Percentiles rank a stretch among this genome's conserved stretches.
phyloP scores from a whole-genome alignment of 2,113 vertebrate genomes.

The Mixornis gularis region DNA sequence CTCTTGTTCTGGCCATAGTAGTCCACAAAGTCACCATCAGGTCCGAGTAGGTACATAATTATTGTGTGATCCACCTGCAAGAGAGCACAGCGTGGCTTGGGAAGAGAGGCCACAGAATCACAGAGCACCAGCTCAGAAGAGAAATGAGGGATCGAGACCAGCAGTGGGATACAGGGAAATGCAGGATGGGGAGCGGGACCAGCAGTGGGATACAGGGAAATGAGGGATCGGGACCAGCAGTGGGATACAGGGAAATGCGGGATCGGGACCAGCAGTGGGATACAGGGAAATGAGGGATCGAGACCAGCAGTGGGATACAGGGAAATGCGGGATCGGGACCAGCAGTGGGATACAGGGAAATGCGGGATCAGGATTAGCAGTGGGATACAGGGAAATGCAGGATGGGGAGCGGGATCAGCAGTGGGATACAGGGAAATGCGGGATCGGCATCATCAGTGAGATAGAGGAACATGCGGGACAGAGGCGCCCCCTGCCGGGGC shows the following conservation, averaged over 20 bases:
- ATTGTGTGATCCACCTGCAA: conserved; percentile 95
- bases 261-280: rapidly evolving
- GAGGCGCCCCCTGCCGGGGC: not conserved
- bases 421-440: not conserved
- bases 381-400: not conserved
- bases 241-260: not conserved
- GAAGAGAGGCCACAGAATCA: not conserved
- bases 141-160: rapidly evolving
- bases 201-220: not conserved
- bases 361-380: not conserved
- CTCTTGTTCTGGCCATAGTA: conserved; percentile 95
- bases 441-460: not conserved
- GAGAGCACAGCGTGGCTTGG: not conserved
- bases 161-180: not conserved
- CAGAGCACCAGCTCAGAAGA: no score
- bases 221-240: rapidly evolving
- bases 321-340: not conserved
- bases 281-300: not conserved
- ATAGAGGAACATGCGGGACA: not conserved
- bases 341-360: not conserved
- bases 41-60: conserved; percentile 95
- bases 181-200: rapidly evolving
- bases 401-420: no score
- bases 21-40: conserved; percentile 87
- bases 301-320: not conserved